Percentiles rank a stretch among this genome's conserved stretches.
Conservation (phyloP, 1,140 invertebrate species). For the Drosophila ohnishii region DNA sequence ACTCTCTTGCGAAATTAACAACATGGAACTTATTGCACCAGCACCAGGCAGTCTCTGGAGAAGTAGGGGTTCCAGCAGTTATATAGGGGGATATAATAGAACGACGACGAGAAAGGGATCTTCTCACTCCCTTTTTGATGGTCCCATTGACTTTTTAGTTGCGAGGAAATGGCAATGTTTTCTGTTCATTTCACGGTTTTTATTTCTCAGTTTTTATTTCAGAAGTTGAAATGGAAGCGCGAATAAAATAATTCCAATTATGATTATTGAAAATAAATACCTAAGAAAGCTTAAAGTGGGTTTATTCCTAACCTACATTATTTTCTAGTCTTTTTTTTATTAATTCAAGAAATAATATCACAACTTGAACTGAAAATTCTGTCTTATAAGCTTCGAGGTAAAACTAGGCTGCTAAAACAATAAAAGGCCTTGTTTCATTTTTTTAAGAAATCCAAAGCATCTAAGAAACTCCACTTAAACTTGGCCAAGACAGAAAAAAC, state of each 20-base stretch:
- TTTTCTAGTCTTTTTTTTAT: neutral
- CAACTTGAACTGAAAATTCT: no score
- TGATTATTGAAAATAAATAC: neutral
- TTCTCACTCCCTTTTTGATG: conserved; percentile 25
- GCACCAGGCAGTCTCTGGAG: conserved; percentile 6
- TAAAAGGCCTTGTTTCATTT: conserved; percentile 34
- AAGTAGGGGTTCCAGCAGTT: neutral
- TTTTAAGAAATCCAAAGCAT: conserved; percentile 1
- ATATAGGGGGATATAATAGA: conserved; percentile 7
- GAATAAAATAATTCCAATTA: conserved; percentile 18
- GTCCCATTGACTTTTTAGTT: conserved; percentile 64
- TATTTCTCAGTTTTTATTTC: neutral
- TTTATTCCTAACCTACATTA: no score
- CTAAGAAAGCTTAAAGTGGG: no score
- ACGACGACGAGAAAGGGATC: neutral
- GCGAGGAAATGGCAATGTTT: conserved; percentile 46
- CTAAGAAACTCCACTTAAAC: conserved; percentile 36
- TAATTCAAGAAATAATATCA: neutral
- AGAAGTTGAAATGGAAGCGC: conserved; percentile 1
- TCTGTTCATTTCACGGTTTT: conserved; percentile 22
- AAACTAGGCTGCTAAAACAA: conserved; percentile 34
- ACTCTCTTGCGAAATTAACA: conserved; percentile 81
- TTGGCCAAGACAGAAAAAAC: conserved; percentile 11
- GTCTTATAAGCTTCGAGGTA: neutral
- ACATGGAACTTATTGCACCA: conserved; percentile 78